These are phyloP conservation scores for Scopus umbretta DNA, from an alignment of 2,113 vertebrate species.

Conservation along the genomic window DNA sequence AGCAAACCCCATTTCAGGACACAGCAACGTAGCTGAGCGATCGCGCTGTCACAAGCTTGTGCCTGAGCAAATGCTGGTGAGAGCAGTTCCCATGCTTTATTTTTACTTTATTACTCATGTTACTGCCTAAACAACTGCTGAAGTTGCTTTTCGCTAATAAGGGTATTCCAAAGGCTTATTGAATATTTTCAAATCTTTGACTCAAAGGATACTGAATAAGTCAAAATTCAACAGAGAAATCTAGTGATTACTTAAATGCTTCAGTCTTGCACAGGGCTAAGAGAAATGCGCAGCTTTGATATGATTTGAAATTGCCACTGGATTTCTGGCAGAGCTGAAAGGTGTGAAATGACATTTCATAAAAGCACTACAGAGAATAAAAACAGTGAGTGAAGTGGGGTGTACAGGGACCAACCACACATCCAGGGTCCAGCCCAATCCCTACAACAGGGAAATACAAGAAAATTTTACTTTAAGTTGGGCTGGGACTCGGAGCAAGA, in stretches of 20 bases:
- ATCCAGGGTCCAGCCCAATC: neutral
- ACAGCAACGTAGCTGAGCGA: neutral
- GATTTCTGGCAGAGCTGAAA: neutral
- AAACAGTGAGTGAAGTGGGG: neutral
- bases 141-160: neutral
- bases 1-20: neutral
- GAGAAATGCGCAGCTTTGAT: neutral
- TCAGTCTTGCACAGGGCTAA: neutral
- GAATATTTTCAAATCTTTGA: neutral
- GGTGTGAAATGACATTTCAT: neutral
- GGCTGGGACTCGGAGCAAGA: neutral
- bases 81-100: neutral
- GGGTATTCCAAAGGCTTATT: neutral
- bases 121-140: neutral
- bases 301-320: neutral
- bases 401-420: neutral
- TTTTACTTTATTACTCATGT: neutral
- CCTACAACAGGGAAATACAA: neutral
- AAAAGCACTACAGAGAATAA: neutral
- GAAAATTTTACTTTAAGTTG: neutral
- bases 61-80: neutral
- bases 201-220: neutral
- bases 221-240: neutral
- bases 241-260: neutral
- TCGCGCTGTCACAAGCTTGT: accelerated